These are phyloP conservation scores for Choristoneura fumiferana DNA, from an alignment of 1,140 invertebrate species.

Conservation along the genomic window DNA sequence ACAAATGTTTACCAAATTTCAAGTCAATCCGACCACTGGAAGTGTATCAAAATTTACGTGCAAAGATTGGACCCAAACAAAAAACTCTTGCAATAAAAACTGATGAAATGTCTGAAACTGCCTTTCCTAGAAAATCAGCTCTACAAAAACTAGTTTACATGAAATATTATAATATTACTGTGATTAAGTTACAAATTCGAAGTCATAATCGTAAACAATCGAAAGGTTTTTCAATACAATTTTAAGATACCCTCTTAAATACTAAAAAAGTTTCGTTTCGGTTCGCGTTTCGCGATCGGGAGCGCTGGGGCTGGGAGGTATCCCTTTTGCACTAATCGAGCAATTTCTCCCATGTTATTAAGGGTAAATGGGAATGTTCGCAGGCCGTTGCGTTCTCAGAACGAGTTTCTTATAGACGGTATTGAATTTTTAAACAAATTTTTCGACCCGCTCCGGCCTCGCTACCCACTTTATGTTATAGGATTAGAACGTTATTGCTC, in stretches of 20 bases:
- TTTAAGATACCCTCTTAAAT: constrained; percentile 18
- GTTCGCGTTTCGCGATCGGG: constrained; percentile 49
- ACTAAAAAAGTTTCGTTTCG: constrained; percentile 29
- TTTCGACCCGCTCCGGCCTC: constrained; percentile 49
- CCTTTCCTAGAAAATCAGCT: too few relatives aligned
- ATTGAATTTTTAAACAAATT: constrained; percentile 55
- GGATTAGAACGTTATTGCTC: constrained; percentile 58
- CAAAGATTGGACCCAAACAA: too few relatives aligned
- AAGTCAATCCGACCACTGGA: too few relatives aligned
- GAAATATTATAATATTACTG: too few relatives aligned
- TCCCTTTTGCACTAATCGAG: constrained; percentile 68
- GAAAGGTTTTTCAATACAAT: constrained; percentile 11
- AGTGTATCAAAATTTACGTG: too few relatives aligned
- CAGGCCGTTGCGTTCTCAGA: constrained; percentile 66
- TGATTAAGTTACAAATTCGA: not conserved
- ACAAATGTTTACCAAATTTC: too few relatives aligned
- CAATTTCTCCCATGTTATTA: constrained; percentile 73
- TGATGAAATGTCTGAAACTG: too few relatives aligned
- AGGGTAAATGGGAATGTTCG: constrained; percentile 68
- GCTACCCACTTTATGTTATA: constrained; percentile 61
- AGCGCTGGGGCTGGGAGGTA: constrained; percentile 38
- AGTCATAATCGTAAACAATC: constrained; percentile 7
- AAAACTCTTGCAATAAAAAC: too few relatives aligned
- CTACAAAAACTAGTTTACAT: too few relatives aligned
- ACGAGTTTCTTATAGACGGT: constrained; percentile 64